Percentiles rank a stretch among this genome's conserved stretches.
Evolutionary conservation across 2,113 vertebrate genomes (phyloP).

Genomic region (Microtus ochrogaster): DNA sequence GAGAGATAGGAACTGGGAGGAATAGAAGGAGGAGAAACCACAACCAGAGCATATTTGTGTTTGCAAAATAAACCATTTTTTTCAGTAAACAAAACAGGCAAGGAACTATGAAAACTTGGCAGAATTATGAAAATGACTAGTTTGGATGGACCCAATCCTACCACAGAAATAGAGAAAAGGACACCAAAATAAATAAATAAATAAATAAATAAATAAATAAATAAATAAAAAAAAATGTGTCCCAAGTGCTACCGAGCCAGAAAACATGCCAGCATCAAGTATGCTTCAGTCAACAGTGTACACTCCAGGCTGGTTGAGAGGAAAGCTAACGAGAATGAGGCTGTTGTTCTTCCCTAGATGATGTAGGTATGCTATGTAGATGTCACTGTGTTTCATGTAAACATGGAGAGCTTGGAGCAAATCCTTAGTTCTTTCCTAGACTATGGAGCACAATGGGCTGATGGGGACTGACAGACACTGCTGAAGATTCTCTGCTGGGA

Average conservation of each 20-base stretch:
- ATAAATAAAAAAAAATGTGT: background rate
- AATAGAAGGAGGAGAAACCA: background rate
- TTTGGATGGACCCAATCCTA: slow-evolving; percentile 4
- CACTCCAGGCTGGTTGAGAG: background rate
- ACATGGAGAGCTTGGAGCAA: slow-evolving; percentile 96
- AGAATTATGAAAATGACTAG: slow-evolving; percentile 5
- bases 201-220: too few species aligned
- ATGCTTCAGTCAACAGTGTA: background rate
- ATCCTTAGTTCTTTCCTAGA: slow-evolving; percentile 97
- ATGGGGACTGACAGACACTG: slow-evolving; percentile 87
- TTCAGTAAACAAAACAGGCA: background rate
- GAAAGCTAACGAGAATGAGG: background rate
- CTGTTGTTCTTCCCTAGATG: slow-evolving; percentile 91
- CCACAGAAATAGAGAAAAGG: background rate
- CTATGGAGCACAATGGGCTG: slow-evolving; percentile 96
- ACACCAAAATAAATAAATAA: background rate
- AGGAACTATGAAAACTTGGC: background rate
- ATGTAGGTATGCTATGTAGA: slow-evolving; percentile 98
- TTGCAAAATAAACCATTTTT: background rate
- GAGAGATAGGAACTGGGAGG: background rate
- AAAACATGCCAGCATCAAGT: background rate
- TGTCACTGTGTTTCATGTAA: slow-evolving; percentile 94
- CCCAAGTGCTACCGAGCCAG: background rate
- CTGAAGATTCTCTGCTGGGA: slow-evolving; percentile 94
- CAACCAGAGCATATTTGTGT: background rate